These are phyloP conservation scores for Dryobota labecula DNA, from an alignment of 2,888 invertebrate genomes.

Conservation along the genomic window DNA sequence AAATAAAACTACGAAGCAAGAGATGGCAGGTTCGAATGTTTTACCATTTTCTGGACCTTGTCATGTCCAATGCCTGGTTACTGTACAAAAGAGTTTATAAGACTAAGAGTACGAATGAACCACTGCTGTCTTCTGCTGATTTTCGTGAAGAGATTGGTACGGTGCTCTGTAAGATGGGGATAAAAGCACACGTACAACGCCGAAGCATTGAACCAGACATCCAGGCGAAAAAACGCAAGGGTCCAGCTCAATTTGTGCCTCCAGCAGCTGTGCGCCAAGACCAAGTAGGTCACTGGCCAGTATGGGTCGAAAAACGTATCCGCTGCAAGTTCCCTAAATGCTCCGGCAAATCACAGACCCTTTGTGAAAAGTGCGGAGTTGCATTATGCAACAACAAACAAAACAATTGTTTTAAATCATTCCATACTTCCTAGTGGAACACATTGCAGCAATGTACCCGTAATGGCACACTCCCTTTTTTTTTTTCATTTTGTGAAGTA, in stretches of 20 bases:
- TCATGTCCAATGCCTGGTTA: conserved; percentile 22
- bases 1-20: conserved; percentile 30
- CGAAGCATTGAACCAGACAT: conserved; percentile 41
- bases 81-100: conserved; percentile 26
- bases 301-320: conserved; percentile 58
- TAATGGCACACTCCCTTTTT: too few relatives aligned
- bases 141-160: conserved; percentile 39
- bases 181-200: conserved; percentile 35
- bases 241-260: conserved; percentile 62
- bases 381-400: conserved; percentile 43
- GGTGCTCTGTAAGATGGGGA: conserved; percentile 50
- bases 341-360: conserved; percentile 39
- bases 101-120: not conserved
- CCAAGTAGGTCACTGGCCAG: conserved; percentile 63
- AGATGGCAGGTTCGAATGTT: conserved; percentile 23
- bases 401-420: too few relatives aligned
- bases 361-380: conserved; percentile 55
- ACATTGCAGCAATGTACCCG: too few relatives aligned
- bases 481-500: not conserved
- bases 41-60: conserved; percentile 20
- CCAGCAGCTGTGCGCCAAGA: conserved; percentile 49
- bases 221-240: conserved; percentile 58
- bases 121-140: conserved; percentile 5
- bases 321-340: conserved; percentile 53
- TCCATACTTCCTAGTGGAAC: too few relatives aligned